A percentile compares a stretch with the other conserved stretches of the same genome.
Conservation (phyloP, 1,140 invertebrate genomes). For the Drosophila pseudoananassae region DNA sequence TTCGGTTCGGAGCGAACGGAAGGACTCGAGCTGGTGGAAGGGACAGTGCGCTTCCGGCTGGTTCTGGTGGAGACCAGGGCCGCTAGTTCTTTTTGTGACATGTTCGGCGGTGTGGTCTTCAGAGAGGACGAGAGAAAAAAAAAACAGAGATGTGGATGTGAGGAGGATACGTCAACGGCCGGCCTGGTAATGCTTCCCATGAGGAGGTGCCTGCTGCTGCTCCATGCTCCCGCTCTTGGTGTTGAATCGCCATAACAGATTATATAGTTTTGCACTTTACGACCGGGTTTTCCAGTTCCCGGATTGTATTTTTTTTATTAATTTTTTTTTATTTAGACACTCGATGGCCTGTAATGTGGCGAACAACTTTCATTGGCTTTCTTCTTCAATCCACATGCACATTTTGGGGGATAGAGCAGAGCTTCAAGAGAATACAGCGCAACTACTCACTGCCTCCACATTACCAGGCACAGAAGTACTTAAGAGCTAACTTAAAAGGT, state of each 20-base stretch:
- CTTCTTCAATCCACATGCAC: constrained; percentile 45
- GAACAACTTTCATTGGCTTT: constrained; percentile 61
- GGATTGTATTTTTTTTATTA: not conserved
- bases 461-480: constrained; percentile 45
- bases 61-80: constrained; percentile 21
- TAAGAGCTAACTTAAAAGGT: constrained; percentile 11
- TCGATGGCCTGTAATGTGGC: constrained; percentile 43
- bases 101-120: constrained; percentile 22
- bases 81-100: constrained; percentile 44
- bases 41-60: constrained; percentile 25
- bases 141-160: constrained; percentile 23
- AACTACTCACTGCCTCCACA: constrained; percentile 65
- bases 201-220: constrained; percentile 31
- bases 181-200: constrained; percentile 33
- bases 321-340: constrained; percentile 2
- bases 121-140: constrained; percentile 21
- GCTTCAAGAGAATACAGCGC: constrained; percentile 59
- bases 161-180: constrained; percentile 18
- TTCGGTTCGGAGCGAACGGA: constrained; percentile 52
- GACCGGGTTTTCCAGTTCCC: too few relatives aligned
- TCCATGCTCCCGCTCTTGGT: constrained; percentile 36
- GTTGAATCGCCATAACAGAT: not conserved
- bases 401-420: constrained; percentile 30
- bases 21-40: not conserved
- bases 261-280: too few relatives aligned